Evolutionary conservation across 2,113 vertebrate species (phyloP).

Genomic region (Nyctibius bracteatus): DNA sequence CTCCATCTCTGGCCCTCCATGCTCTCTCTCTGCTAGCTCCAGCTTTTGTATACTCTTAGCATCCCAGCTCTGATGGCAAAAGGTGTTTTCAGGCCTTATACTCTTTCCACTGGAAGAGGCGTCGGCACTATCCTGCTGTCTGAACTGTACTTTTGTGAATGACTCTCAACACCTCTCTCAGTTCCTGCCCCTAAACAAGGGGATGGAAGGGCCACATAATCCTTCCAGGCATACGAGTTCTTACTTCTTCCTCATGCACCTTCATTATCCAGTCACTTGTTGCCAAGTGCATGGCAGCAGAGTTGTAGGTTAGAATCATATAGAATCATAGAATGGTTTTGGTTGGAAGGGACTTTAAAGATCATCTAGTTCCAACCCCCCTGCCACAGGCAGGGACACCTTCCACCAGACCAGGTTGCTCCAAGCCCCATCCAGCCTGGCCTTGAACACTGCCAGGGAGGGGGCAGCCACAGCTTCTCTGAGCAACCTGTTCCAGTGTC

Average conservation of each 20-base stretch:
- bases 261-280: background rate
- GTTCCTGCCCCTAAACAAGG: background rate
- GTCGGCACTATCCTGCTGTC: background rate
- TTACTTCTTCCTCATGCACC: background rate
- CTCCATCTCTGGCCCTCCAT: accelerated
- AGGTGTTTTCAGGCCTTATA: background rate
- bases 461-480: too few species aligned
- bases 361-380: too few species aligned
- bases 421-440: too few species aligned
- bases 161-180: background rate
- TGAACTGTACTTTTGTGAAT: background rate
- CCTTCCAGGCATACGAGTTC: background rate
- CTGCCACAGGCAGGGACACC: too few species aligned
- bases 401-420: too few species aligned
- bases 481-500: too few species aligned
- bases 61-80: background rate
- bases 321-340: too few species aligned
- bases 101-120: background rate
- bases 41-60: background rate
- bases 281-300: background rate
- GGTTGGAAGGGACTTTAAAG: too few species aligned
- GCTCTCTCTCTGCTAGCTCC: background rate
- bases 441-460: too few species aligned
- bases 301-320: background rate
- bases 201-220: background rate